A percentile compares a stretch with the other conserved stretches of the same genome.
phyloP scores from a whole-genome alignment of 2,797 vertebrate species.

The Anguilla megastoma region DNA sequence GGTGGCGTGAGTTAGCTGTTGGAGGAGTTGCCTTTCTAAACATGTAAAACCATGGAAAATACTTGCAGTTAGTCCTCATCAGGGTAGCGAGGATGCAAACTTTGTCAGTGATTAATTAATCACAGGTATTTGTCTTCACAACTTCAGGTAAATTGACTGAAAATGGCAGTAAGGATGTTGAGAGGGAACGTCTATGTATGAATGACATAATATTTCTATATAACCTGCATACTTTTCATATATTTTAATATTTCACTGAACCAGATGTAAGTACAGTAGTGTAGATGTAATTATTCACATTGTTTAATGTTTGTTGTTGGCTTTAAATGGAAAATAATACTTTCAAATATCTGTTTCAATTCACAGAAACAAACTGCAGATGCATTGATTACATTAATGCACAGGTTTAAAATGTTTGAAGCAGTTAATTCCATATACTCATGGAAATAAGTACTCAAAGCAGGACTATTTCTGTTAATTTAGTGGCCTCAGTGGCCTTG shows the following conservation, averaged over 20 bases:
- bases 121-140: not conserved
- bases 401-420: not conserved
- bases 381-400: not conserved
- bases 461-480: not conserved
- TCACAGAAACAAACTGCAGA: not conserved
- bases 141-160: not conserved
- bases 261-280: not conserved
- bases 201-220: not conserved
- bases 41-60: not conserved
- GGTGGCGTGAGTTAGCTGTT: slow-evolving; percentile 70
- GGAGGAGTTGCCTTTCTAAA: slow-evolving; percentile 37
- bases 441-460: not conserved
- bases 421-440: not conserved
- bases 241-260: not conserved
- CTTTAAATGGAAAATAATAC: not conserved
- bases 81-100: not conserved
- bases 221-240: not conserved
- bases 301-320: not conserved
- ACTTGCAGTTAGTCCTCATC: not conserved
- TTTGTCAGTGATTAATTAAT: not conserved
- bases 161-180: not conserved
- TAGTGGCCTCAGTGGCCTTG: not conserved
- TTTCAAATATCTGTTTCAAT: not conserved
- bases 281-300: not conserved
- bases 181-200: not conserved